Conservation (phyloP, 1,140 invertebrate genomes). For the Penaeus japonicus region DNA sequence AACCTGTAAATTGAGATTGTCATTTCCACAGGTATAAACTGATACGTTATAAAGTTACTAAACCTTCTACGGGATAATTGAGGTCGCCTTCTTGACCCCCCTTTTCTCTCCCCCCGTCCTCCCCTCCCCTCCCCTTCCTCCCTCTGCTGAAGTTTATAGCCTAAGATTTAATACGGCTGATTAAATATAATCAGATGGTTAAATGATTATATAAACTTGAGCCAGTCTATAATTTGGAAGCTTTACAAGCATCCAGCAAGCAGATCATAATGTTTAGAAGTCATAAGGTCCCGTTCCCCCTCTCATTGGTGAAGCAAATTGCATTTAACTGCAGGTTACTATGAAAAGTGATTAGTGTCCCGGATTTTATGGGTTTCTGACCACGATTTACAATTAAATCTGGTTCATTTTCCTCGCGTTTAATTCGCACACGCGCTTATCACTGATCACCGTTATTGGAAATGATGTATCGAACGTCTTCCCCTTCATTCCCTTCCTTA, state of each 20-base stretch:
- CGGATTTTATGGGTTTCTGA: slow-evolving; percentile 2
- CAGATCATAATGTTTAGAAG: slow-evolving; percentile 29
- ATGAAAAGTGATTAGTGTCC: not conserved
- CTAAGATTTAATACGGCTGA: slow-evolving; percentile 36
- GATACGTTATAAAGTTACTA: too few relatives aligned
- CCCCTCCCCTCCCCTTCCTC: not conserved
- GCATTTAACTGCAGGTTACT: slow-evolving; percentile 28
- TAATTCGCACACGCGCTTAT: slow-evolving; percentile 33
- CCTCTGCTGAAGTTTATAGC: slow-evolving; percentile 30
- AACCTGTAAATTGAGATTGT: too few relatives aligned
- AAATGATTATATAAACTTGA: slow-evolving; percentile 25
- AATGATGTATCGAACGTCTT: too few relatives aligned
- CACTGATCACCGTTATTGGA: slow-evolving; percentile 4
- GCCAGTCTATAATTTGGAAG: not conserved
- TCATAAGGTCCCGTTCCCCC: slow-evolving; percentile 16
- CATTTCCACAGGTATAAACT: too few relatives aligned
- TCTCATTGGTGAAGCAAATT: slow-evolving; percentile 25
- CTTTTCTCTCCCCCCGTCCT: not conserved
- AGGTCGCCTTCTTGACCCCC: too few relatives aligned
- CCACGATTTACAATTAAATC: slow-evolving; percentile 33
- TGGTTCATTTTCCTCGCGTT: slow-evolving; percentile 27
- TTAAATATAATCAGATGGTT: slow-evolving; percentile 44
- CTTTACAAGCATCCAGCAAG: slow-evolving; percentile 28
- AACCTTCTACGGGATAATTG: too few relatives aligned
- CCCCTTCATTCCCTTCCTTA: too few relatives aligned